Percentiles rank a stretch among this genome's conserved stretches.
phyloP scores from a whole-genome alignment of 2,113 vertebrate genomes.

The Diadophis punctatus region DNA sequence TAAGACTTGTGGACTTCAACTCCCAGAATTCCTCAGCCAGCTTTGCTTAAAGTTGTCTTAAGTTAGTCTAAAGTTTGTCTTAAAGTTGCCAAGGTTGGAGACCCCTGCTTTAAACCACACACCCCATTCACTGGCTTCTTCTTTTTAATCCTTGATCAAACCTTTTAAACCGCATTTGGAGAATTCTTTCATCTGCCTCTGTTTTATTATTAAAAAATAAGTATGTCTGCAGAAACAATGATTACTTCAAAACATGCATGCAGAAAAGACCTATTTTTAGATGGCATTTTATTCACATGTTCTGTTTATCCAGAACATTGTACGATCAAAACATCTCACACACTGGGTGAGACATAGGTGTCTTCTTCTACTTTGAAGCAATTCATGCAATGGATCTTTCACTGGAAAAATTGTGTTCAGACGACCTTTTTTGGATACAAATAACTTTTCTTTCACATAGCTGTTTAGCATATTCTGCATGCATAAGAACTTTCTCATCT shows the following conservation, averaged over 20 bases:
- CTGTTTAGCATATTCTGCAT: neutral
- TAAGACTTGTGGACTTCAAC: no score
- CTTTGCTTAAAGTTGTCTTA: no score
- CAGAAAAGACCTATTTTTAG: neutral
- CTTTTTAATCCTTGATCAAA: constrained; percentile 37
- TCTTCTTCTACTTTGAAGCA: neutral
- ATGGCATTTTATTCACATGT: neutral
- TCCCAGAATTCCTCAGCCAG: no score
- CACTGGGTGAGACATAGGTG: neutral
- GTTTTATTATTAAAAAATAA: constrained; percentile 26
- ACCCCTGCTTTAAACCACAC: constrained; percentile 36
- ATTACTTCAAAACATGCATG: neutral
- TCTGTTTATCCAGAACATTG: neutral
- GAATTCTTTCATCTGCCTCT: constrained; percentile 28
- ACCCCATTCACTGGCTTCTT: constrained; percentile 21
- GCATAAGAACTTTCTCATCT: neutral
- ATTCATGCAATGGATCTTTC: neutral
- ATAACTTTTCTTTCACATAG: neutral
- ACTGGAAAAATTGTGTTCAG: neutral
- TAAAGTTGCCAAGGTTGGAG: no score
- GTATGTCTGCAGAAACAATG: constrained; percentile 24
- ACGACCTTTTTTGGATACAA: neutral
- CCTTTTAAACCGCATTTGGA: constrained; percentile 36
- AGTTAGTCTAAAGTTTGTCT: no score
- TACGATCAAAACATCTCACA: neutral